These are phyloP conservation scores for Sisyra nigra DNA, from an alignment of 2,888 invertebrate species.

Conservation along the genomic window DNA sequence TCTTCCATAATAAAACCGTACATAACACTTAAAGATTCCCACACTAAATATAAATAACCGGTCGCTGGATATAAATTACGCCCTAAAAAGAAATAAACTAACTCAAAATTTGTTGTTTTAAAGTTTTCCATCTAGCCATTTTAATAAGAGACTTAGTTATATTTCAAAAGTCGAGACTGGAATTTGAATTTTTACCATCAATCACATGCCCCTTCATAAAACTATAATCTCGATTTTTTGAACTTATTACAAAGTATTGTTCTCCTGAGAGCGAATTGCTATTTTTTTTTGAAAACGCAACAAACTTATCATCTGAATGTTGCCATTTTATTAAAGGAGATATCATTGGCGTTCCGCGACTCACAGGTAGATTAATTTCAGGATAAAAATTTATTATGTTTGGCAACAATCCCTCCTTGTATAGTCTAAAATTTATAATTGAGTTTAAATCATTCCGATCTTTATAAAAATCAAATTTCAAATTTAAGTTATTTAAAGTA, in stretches of 20 bases:
- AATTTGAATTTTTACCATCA: slow-evolving; percentile 55
- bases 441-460: no score
- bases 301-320: slow-evolving; percentile 60
- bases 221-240: slow-evolving; percentile 42
- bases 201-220: slow-evolving; percentile 68
- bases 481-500: no score
- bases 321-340: slow-evolving; percentile 79
- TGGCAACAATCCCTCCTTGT: slow-evolving; percentile 58
- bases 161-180: no score
- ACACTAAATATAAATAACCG: slow-evolving; percentile 30
- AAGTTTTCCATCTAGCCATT: no score
- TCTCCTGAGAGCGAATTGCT: slow-evolving; percentile 54
- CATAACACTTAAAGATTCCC: slow-evolving; percentile 34
- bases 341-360: slow-evolving; percentile 71
- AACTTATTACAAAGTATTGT: slow-evolving; percentile 38
- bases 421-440: slow-evolving; percentile 55
- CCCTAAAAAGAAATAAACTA: slow-evolving; percentile 24
- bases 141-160: no score
- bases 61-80: slow-evolving; percentile 43
- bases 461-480: no score
- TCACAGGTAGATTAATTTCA: slow-evolving; percentile 61
- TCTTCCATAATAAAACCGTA: slow-evolving; percentile 24
- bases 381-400: slow-evolving; percentile 65
- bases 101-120: no score
- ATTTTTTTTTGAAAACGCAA: slow-evolving; percentile 48